phyloP scores from a whole-genome alignment of 2,113 vertebrate genomes.

The Leptocoma aspasia region DNA sequence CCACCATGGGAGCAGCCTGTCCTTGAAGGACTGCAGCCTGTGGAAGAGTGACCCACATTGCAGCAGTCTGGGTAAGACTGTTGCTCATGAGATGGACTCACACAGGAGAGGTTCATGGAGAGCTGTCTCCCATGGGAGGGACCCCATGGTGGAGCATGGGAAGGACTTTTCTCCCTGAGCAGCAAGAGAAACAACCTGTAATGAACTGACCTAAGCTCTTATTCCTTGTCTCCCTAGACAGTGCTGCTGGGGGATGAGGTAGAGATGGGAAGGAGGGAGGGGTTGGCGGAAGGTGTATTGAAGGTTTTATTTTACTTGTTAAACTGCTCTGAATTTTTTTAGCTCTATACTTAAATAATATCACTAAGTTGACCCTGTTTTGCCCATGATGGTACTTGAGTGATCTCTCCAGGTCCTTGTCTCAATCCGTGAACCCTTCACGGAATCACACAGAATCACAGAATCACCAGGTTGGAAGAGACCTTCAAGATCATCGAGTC shows the following conservation, averaged over 20 bases:
- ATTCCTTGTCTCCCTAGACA: background rate
- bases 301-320: background rate
- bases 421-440: background rate
- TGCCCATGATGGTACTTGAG: background rate
- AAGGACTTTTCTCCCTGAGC: background rate
- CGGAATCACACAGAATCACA: too few species aligned
- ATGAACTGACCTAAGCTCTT: too few species aligned
- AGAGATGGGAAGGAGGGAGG: background rate
- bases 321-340: background rate
- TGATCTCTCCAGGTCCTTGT: background rate
- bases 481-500: too few species aligned
- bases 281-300: too few species aligned
- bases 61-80: background rate
- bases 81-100: background rate
- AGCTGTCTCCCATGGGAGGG: background rate
- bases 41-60: background rate
- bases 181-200: background rate
- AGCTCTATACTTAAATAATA: background rate
- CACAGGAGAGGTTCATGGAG: rapidly evolving
- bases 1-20: background rate
- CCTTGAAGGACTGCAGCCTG: background rate
- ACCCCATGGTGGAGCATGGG: rapidly evolving
- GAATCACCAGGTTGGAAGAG: too few species aligned
- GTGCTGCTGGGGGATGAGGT: background rate
- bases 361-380: background rate